Evolutionary conservation across 2,888 invertebrate species (phyloP).

Genomic region (Endomychus coccineus): DNA sequence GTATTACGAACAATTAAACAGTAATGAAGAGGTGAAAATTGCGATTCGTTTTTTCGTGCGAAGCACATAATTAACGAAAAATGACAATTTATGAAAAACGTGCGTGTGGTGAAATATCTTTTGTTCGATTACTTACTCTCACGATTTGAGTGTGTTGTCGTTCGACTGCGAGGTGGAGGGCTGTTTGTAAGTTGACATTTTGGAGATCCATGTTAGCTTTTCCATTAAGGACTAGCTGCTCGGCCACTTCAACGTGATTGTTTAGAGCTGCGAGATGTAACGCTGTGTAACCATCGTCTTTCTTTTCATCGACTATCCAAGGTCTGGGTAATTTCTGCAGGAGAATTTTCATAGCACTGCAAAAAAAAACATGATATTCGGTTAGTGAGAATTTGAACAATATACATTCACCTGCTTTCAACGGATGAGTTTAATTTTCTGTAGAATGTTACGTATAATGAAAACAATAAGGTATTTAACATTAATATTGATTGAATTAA

Average conservation of each 20-base stretch:
- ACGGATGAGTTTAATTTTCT: too few relatives aligned
- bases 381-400: too few relatives aligned
- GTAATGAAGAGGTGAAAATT: too few relatives aligned
- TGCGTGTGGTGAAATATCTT: too few relatives aligned
- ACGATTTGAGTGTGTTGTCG: slow-evolving; percentile 97
- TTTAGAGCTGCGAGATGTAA: slow-evolving; percentile 92
- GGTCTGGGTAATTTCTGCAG: slow-evolving; percentile 86
- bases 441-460: too few relatives aligned
- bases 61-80: too few relatives aligned
- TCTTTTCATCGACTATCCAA: slow-evolving; percentile 98
- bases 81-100: too few relatives aligned
- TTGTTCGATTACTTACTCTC: slow-evolving; percentile 53
- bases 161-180: slow-evolving; percentile 90
- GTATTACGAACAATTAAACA: too few relatives aligned
- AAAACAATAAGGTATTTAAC: too few relatives aligned
- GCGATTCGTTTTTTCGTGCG: too few relatives aligned
- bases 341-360: slow-evolving; percentile 92
- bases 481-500: too few relatives aligned
- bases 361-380: slow-evolving; percentile 33
- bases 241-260: slow-evolving; percentile 95
- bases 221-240: slow-evolving; percentile 77
- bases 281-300: slow-evolving; percentile 97
- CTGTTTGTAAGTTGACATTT: slow-evolving; percentile 91
- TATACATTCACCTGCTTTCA: too few relatives aligned
- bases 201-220: slow-evolving; percentile 92